A percentile compares a stretch with the other conserved stretches of the same genome.
Conservation (phyloP, 2,113 vertebrate genomes). For the Athene cunicularia region DNA sequence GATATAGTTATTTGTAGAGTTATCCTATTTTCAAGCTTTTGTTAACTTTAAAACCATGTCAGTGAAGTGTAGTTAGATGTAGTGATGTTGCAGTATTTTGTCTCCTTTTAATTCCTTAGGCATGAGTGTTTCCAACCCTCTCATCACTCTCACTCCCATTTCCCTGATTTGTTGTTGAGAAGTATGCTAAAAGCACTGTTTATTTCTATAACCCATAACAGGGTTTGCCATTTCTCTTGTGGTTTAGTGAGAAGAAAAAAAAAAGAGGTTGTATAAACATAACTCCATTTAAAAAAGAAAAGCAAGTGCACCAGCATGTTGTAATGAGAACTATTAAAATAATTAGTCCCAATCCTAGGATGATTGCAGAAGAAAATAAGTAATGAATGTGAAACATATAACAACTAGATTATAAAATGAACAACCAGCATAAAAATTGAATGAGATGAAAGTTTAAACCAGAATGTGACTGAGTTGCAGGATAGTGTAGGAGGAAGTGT, state of each 20-base stretch:
- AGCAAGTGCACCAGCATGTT: conserved; percentile 28
- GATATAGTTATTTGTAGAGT: background rate
- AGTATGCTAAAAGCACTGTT: background rate
- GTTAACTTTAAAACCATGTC: background rate
- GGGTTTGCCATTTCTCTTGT: background rate
- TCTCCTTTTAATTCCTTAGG: background rate
- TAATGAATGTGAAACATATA: conserved; percentile 42
- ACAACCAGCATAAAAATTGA: conserved; percentile 36
- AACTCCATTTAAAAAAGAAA: conserved; percentile 30
- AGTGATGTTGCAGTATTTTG: background rate
- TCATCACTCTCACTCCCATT: background rate
- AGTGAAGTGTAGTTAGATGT: background rate
- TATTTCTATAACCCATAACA: background rate
- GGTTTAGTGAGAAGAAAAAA: background rate
- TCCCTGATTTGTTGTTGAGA: conserved; percentile 4
- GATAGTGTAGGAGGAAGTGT: background rate
- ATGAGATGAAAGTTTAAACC: conserved; percentile 39
- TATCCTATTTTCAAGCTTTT: background rate
- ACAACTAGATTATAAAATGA: conserved; percentile 47
- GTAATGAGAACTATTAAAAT: conserved; percentile 62
- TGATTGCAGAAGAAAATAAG: conserved; percentile 57
- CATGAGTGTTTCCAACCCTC: background rate
- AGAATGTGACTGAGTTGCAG: background rate
- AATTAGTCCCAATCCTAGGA: conserved; percentile 49
- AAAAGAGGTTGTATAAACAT: background rate